phyloP scores from a whole-genome alignment of 2,888 invertebrate genomes.

The Eristalis arbustorum region DNA sequence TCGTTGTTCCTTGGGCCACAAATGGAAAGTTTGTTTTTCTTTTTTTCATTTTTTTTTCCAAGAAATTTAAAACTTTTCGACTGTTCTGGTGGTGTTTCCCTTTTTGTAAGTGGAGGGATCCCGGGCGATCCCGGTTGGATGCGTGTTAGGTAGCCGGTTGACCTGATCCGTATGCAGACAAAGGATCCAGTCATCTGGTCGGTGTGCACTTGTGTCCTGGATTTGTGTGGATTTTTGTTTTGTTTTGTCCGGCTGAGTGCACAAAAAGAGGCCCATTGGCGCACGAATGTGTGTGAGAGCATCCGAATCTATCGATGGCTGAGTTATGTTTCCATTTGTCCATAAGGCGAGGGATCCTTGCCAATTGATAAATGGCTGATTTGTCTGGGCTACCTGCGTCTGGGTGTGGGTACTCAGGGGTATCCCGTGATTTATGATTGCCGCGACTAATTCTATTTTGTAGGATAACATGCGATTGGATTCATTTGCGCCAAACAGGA shows the following conservation, averaged over 20 bases:
- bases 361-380: conserved; percentile 48
- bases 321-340: conserved; percentile 33
- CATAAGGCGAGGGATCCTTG: conserved; percentile 5
- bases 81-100: conserved; percentile 66
- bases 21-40: conserved; percentile 73
- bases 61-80: conserved; percentile 80
- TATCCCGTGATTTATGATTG: neutral
- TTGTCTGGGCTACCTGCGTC: neutral
- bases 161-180: conserved; percentile 53
- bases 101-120: conserved; percentile 54
- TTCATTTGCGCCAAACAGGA: neutral
- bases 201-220: conserved; percentile 51
- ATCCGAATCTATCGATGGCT: conserved; percentile 33
- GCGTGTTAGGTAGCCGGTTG: conserved; percentile 60
- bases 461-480: neutral
- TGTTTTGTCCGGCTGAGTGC: conserved; percentile 30
- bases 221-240: conserved; percentile 23
- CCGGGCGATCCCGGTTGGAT: neutral
- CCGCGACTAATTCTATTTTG: neutral
- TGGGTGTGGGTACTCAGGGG: neutral
- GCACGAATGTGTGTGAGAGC: conserved; percentile 7
- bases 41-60: conserved; percentile 73
- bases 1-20: conserved; percentile 28
- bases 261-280: conserved; percentile 3
- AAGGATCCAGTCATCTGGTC: conserved; percentile 56